Base-by-base conservation (phyloP, 2,888 invertebrate species). In the Metellina segmentata region DNA sequence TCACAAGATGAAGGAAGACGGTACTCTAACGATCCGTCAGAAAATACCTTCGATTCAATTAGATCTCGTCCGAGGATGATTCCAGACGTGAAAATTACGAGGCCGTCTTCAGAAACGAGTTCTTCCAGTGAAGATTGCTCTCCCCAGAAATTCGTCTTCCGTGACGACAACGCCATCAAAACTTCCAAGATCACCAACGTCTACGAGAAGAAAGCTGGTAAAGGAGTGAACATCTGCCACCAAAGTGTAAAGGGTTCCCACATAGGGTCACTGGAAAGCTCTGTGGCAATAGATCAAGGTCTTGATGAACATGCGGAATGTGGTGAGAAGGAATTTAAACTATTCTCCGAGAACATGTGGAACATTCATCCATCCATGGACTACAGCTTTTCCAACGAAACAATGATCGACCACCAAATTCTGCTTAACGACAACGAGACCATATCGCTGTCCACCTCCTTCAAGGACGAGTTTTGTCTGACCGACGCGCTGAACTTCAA, bases 1-100 rank as follows among this genome's bases (percentile, higher is more conserved):
- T 92, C 92, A 0, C 92, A 92, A 75, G 92, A 92, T 6, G 92
- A 92, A 89, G 89, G 92, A 13, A 19, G 89, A 20, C 34, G 61
- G 4, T 51, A 48, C 49, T n/a, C 34, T 6, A 20, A 34, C n/a
- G 75, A 61, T 0, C 6, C 19, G 0, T 6, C 70, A n/a, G 34
- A 19, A 5, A 61, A 52, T 48, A 11, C 71, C 51, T 6, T 5
- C 0, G 81, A 81, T 48, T 6, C 51, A 11, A 6, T 8, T 2
- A 20, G 11, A 48, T 9, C 34, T 52, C 71, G 52, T 13, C n/a
- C 11, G 5, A 34, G 72, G 74, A n/a, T 72, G 0, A 78, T 91
- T 16, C 91, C 87, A 8, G 83, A 88, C 13, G 70, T 91, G 19
- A 91, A 87, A 69, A 82, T 91, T 49, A 87, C 91, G 7, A 72